Base-by-base conservation (phyloP, 2,888 invertebrate genomes). In the Macrophya annulata region DNA sequence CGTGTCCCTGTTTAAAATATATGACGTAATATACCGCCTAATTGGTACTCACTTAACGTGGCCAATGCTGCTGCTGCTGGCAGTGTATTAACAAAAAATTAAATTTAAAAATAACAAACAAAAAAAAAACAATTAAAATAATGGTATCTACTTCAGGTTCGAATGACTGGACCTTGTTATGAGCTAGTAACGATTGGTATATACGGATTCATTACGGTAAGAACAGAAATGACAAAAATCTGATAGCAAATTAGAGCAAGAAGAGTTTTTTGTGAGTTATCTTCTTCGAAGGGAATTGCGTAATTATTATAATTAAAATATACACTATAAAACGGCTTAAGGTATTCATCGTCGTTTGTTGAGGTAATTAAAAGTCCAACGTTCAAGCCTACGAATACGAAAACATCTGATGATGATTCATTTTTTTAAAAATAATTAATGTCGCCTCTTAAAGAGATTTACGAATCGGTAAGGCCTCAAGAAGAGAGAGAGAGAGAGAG, bases 1-100 rank as follows among this genome's bases (percentile, higher is more conserved):
- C 43, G 81, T 62, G 81, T 81, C 62, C 62, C 81, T 62, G 81
- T 59, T 59, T 25, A 17, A 62, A 81, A 81, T 81, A 81, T 81
- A 81, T 81, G 81, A 81, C 59, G 81, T 81, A 81, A 62, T 62
- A 81, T 81, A 81, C 59, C 15, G 81, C 81, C 81, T 81, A 81
- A 81, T 81, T 81, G 81, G 81, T 81, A 62, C 81, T 81, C 62
- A 21, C 43, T 81, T 81, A 40, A 81, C 62, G n/a, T 40, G 25
- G 37, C 17, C 62, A 43, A 62, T 21, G 9, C 59, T 55, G 77
- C 17, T 81, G 81, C 81, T 62, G 81, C 43, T 10, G n/a, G n/a
- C 17, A 43, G 21, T 76, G 48, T 4, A 48, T 76, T 45, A 4
- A 45, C 31, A 31, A 31, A 31, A 31, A 31, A n/a, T n/a, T n/a